These are phyloP conservation scores for Acanthosepion lycidas DNA, from an alignment of 2,888 invertebrate genomes.

Conservation along the genomic window DNA sequence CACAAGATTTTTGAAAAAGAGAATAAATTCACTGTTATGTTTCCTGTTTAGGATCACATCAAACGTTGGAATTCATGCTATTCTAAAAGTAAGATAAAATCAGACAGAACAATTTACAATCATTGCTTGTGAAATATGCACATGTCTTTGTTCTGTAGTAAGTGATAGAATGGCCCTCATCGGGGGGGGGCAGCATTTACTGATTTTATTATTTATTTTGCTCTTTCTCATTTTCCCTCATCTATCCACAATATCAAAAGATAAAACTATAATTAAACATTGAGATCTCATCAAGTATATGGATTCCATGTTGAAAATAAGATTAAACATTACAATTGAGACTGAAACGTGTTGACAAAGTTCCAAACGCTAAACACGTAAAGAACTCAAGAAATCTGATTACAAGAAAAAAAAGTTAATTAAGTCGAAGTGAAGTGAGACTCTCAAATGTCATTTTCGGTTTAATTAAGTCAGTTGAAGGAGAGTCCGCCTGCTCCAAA, in stretches of 20 bases:
- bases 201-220: too few relatives aligned
- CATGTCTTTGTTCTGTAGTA: not conserved
- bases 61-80: not conserved
- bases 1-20: not conserved
- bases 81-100: not conserved
- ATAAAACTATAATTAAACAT: too few relatives aligned
- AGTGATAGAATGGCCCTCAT: not conserved
- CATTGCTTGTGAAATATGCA: not conserved
- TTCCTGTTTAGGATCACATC: not conserved
- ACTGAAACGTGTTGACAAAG: too few relatives aligned
- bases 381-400: not conserved
- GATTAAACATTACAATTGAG: not conserved
- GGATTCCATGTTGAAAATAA: not conserved
- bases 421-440: not conserved
- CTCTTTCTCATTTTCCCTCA: too few relatives aligned
- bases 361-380: not conserved
- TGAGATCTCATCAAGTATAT: too few relatives aligned
- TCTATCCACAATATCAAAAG: too few relatives aligned
- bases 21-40: not conserved
- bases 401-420: not conserved
- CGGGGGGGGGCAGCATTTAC: not conserved
- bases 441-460: not conserved
- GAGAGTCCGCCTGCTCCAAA: not conserved
- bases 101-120: not conserved
- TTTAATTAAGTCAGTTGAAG: not conserved